Evolutionary conservation across 2,888 invertebrate species (phyloP), one percentile per base, ranked within the genome.

Genomic region (Thecocarcelia acutangulata): DNA sequence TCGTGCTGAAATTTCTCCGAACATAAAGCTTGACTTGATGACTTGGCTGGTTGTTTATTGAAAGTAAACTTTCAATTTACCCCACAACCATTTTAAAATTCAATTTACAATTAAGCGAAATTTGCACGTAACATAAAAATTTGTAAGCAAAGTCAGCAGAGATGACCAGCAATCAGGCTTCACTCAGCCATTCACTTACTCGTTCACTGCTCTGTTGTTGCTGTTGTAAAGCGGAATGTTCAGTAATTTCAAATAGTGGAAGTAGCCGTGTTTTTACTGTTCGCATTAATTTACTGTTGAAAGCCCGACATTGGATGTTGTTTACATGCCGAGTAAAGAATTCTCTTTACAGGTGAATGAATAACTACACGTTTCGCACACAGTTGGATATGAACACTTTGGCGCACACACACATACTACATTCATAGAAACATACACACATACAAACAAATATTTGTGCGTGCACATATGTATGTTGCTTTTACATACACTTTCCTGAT

Each of bases 251-350:
- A 15, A 52, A 33, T 19, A 15, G 52, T 52, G 28, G 33, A 19
- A 54, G 44, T 46, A 54, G 44, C 33, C 5, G 33, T 73, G 78
- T 59, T 63, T 74, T 64, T 28, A 74, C 74, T 74, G 77, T 82
- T 59, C 28, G 12, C 64, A 58, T 75, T 82, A 74, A 82, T 70
- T 69, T 40, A 78, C 42, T 78, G 74, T 46, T 82, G 77, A 82
- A 78, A 82, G 69, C 68, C 64, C 58, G 40, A 58, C 74, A 70
- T 28, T 52, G 44, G 44, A 58, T 61, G 58, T 56, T 74, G 74
- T 73, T 68, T 72, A 64, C 50, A 58, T 21, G 21, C 28, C 5
- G 40, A 58, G 37, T 24, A 59, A 52, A 54, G 42, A 64, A 72
- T 63, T 64, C 58, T 44, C 58, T 44, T 21, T 70, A 56, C 33